Evolutionary conservation across 2,113 vertebrate genomes (phyloP), one percentile per base, ranked within the genome.

Genomic region (Alouatta palliata): DNA sequence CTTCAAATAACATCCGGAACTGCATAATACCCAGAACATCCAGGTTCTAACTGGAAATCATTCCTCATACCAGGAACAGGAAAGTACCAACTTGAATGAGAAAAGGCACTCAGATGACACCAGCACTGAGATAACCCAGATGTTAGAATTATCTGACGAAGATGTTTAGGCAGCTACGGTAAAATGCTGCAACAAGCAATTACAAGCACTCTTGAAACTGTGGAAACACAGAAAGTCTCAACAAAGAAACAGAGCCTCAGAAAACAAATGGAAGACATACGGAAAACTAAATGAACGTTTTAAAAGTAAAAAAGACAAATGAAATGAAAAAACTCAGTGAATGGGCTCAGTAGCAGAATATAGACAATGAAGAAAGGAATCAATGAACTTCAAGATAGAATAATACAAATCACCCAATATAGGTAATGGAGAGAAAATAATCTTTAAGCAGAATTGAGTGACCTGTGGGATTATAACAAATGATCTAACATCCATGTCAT

Each of bases 31-130:
- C 25, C 14, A 64, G 61, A 81, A 80, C 52, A 12, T 75, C 47
- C 64, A 90, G 52, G 52, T 91, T 90, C 87, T 77, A 71, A 71
- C 13, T 19, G 43, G 64, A 95, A 96, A 95, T 32, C 45, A 92
- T 10, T 73, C 43, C 32, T 90, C 76, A 61, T 32, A 70, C 47
- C 58, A 93, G 94, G 86, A 96, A 85, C 11, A 54, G 47, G 64
- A 97, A 94, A 91, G 90, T 23, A 9, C 66, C 23, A 76, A 45
- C 73, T 68, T 90, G 68, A 96, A 75, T 71, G 61, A 94, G 80
- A 84, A 64, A 81, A 88, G 47, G 75, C 4, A 40, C 77, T 40
- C 17, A 35, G 54, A 19, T 91, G 37, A 76, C 30, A 70, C n/a
- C 2, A 64, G 35, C 11, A 81, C 32, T 30, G 73, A 95, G 45